Base-by-base conservation (phyloP, 1,140 invertebrate genomes). In the Hydropsyche tenuis region DNA sequence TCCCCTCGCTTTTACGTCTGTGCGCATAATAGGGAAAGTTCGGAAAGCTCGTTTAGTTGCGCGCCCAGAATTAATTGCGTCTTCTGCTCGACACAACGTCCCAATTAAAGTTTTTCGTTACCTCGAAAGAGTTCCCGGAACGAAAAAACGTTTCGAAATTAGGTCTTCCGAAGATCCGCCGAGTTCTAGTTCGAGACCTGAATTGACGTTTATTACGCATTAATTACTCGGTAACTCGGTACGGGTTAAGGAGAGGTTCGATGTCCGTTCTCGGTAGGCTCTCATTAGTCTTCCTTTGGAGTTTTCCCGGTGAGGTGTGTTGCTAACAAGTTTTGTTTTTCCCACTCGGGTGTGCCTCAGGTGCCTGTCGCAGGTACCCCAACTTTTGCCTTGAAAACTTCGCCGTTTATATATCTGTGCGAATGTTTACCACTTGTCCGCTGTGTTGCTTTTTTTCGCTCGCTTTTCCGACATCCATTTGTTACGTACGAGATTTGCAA, bases 241-340 rank as follows among this genome's bases (percentile, higher is more conserved):
- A 37, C n/a, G n/a, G n/a, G n/a, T n/a, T n/a, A n/a, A n/a, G n/a
- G n/a, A n/a, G n/a, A n/a, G n/a, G n/a, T 20, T 45, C 45, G 45
- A 48, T 48, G 65, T 68, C 65, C 65, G 18, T 68, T 48, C 22
- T 9, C 45, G 6, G 65, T 48, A 7, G 12, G 18, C 16, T 37
- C 65, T 68, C 65, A 48, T 68, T 68, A 68, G 65, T 68, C 63
- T 65, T 43, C 16, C 63, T 65, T 65, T 65, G 11, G n/a, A 65
- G 30, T 16, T 65, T 65, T 12, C 42, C 30, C 63, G 30, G 4
- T 16, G 5, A 14, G 12, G 18, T 45, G 12, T 18, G 7, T 23
- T 65, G 30, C 37, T 65, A 18, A 43, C 23, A 65, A 65, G 30
- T 65, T 65, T 65, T 16, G 63, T 65, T 65, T 20, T 45, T 65